phyloP scores from a whole-genome alignment of 2,888 invertebrate genomes.

The Lordiphosa fenestrarum region DNA sequence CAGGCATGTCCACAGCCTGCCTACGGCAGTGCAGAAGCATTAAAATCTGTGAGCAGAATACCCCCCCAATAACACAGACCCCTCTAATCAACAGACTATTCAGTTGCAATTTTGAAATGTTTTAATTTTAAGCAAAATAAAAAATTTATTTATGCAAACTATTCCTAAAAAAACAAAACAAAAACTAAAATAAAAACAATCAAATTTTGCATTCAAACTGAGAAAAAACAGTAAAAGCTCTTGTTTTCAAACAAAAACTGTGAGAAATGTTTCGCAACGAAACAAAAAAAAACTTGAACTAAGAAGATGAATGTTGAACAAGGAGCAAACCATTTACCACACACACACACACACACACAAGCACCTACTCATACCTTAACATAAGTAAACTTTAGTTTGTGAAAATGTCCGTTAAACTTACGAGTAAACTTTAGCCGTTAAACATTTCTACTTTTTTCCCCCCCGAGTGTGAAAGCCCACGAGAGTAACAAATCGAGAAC shows the following conservation, averaged over 20 bases:
- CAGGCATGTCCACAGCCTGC: neutral
- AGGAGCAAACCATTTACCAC: conserved; percentile 38
- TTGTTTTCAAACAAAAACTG: conserved; percentile 54
- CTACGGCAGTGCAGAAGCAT: no score
- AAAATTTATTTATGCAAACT: conserved; percentile 49
- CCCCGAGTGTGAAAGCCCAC: neutral
- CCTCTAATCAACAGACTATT: conserved; percentile 3
- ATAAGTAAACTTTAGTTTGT: conserved; percentile 46
- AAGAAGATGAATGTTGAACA: conserved; percentile 30
- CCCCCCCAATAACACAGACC: no score
- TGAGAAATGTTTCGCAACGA: conserved; percentile 74
- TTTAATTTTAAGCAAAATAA: conserved; percentile 33
- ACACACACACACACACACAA: conserved; percentile 15
- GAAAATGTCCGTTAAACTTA: conserved; percentile 47
- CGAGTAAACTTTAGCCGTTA: conserved; percentile 37
- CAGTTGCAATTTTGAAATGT: conserved; percentile 10
- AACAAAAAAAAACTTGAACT: conserved; percentile 56
- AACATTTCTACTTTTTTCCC: conserved; percentile 26
- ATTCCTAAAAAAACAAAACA: conserved; percentile 48
- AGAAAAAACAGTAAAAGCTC: conserved; percentile 27
- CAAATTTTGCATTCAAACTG: conserved; percentile 34
- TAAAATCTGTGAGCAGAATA: no score
- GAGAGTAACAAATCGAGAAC: conserved; percentile 3
- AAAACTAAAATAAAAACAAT: conserved; percentile 31
- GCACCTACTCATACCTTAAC: conserved; percentile 20